These are phyloP conservation scores for Archegozetes longisetosus DNA, from an alignment of 1,140 invertebrate species.

Conservation along the genomic window DNA sequence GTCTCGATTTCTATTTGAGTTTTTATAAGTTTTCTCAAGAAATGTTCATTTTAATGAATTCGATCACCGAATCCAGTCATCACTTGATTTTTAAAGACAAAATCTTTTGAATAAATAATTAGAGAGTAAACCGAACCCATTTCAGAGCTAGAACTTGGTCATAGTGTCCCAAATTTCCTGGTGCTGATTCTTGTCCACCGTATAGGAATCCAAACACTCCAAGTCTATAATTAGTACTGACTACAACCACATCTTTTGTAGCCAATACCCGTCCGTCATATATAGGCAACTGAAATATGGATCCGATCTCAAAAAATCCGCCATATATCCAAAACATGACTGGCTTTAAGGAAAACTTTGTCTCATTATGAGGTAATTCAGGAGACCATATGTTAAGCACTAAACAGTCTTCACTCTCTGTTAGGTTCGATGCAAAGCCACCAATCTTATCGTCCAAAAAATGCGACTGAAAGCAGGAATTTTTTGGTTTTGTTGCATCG, in stretches of 20 bases:
- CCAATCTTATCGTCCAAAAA: too few relatives aligned
- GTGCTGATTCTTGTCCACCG: conserved; percentile 45
- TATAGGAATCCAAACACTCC: conserved; percentile 64
- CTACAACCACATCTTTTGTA: conserved; percentile 46
- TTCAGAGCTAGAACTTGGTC: conserved; percentile 67
- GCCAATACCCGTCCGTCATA: conserved; percentile 59
- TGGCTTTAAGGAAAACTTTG: conserved; percentile 16
- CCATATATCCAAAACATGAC: conserved; percentile 41
- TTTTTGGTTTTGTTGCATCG: background rate
- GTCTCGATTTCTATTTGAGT: too few relatives aligned
- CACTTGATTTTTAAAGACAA: too few relatives aligned
- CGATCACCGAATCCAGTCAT: too few relatives aligned
- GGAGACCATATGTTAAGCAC: conserved; percentile 14
- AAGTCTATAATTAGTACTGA: conserved; percentile 29
- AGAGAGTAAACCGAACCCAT: too few relatives aligned
- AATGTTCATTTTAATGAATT: too few relatives aligned
- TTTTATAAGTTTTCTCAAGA: too few relatives aligned
- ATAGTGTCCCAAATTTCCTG: conserved; percentile 78
- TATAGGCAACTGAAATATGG: background rate
- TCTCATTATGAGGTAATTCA: background rate
- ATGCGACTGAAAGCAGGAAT: background rate
- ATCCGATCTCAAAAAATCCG: conserved; percentile 36
- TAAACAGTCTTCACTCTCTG: conserved; percentile 13
- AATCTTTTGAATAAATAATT: too few relatives aligned
- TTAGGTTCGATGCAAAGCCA: background rate